Percentiles rank a stretch among this genome's conserved stretches.
phyloP scores from a whole-genome alignment of 2,797 vertebrate genomes.

The Cossypha caffra region DNA sequence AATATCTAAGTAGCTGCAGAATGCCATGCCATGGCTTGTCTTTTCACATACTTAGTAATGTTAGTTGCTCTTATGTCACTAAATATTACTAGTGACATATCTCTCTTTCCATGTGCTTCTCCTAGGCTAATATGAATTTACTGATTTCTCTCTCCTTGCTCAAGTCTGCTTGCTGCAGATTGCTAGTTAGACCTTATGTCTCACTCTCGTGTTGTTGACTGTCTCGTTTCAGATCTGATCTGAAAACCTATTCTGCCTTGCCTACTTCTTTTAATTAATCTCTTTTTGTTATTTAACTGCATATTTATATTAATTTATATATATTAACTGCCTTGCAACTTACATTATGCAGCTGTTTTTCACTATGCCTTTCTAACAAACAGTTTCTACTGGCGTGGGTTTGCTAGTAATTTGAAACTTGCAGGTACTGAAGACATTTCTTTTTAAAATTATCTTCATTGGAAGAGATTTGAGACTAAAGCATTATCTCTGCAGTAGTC shows the following conservation, averaged over 20 bases:
- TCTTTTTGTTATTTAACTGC: constrained; percentile 1
- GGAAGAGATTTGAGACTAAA: neutral
- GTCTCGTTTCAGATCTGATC: neutral
- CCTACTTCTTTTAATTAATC: constrained; percentile 20
- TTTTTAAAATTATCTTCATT: neutral
- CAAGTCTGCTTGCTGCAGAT: neutral
- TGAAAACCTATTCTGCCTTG: neutral
- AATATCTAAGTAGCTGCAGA: neutral
- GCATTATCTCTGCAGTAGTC: neutral
- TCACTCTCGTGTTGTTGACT: neutral
- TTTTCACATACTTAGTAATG: neutral
- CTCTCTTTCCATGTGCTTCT: neutral
- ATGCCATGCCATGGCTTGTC: neutral
- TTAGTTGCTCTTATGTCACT: neutral
- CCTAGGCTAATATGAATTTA: neutral
- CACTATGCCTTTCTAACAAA: neutral
- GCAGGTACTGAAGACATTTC: neutral
- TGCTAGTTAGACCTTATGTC: neutral
- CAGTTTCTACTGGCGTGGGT: neutral
- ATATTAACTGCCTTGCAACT: neutral
- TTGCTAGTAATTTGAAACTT: neutral
- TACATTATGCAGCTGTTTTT: neutral
- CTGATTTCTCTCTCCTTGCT: neutral
- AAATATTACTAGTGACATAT: neutral
- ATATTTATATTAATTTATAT: too few relatives aligned